phyloP scores from a whole-genome alignment of 2,797 vertebrate genomes.

The Sparus aurata region DNA sequence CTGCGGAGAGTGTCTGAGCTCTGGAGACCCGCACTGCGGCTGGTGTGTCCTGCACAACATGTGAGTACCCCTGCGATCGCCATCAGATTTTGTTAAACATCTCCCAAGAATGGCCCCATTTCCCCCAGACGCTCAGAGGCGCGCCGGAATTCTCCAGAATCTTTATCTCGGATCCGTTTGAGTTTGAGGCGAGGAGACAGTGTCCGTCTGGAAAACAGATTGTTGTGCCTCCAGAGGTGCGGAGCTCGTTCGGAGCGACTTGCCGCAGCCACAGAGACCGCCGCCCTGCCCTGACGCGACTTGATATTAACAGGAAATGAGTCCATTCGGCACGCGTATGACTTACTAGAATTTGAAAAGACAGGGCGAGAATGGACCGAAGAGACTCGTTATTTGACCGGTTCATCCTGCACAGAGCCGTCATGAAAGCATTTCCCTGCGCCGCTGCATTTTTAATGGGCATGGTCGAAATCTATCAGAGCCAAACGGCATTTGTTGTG shows the following conservation, averaged over 20 bases:
- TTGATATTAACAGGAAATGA: slow-evolving; percentile 52
- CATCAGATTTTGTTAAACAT: slow-evolving; percentile 1
- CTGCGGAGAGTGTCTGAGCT: slow-evolving; percentile 96
- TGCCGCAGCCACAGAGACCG: neutral
- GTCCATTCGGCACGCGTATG: neutral
- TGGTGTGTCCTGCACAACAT: slow-evolving; percentile 98
- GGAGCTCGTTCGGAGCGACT: slow-evolving; percentile 26
- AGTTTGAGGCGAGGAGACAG: slow-evolving; percentile 21
- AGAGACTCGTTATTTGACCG: neutral
- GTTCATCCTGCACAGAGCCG: neutral
- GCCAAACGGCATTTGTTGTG: neutral
- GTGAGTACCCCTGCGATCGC: slow-evolving; percentile 86
- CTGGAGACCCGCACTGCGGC: slow-evolving; percentile 98
- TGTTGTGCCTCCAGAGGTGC: slow-evolving; percentile 25
- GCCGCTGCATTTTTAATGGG: neutral
- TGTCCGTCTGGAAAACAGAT: slow-evolving; percentile 30
- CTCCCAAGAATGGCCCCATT: neutral
- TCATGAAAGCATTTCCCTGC: neutral
- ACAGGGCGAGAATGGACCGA: slow-evolving; percentile 3
- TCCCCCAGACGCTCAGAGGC: neutral
- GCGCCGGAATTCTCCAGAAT: neutral
- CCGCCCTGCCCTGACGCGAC: slow-evolving; percentile 20
- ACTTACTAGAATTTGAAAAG: slow-evolving; percentile 18
- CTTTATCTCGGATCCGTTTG: slow-evolving; percentile 31
- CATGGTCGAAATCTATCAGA: neutral